Base-by-base conservation (phyloP, 2,888 invertebrate species). In the Tuberolachnus salignus region DNA sequence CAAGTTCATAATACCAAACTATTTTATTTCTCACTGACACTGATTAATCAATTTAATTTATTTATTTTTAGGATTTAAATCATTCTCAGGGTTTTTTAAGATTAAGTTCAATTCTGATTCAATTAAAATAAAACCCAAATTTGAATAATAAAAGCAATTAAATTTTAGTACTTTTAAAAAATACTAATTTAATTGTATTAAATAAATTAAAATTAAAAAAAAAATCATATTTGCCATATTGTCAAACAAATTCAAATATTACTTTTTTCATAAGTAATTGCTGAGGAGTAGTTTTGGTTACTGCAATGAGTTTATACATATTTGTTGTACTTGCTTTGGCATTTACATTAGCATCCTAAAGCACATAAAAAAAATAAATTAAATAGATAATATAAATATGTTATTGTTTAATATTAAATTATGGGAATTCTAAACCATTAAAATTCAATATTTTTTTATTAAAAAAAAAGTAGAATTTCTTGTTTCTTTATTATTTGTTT, bases 201-300 rank as follows among this genome's bases (percentile, higher is more conserved):
- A 34, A 34, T 59, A 59, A 3, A 46, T 13, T n/a, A 53, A n/a
- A 53, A 51, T 16, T 53, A 53, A n/a, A n/a, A 34, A n/a, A 42
- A 34, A n/a, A 19, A 11, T 2, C 10, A 34, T n/a, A 19, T 63
- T 19, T 42, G 13, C 1, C n/a, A 49, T 46, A 14, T 13, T 19
- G 14, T 23, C 42, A 49, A 16, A 23, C 13, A 19, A 10, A 21
- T 14, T n/a, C 1, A 46, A 75, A 10, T 44, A 80, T 59, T 71
- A 80, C 80, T 34, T 72, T 71, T 72, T 78, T 78, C 49, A 69
- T 69, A 11, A 78, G 59, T 21, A 78, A 44, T 10, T 78, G 51
- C 8, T 78, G 78, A 57, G 78, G 78, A 78, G 78, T 78, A 59
- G 78, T 78, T 78, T 78, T 78, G 4, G 78, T 78, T 16, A 78